Conservation (phyloP, 1,140 invertebrate species). For the Saccostrea cuccullata region DNA sequence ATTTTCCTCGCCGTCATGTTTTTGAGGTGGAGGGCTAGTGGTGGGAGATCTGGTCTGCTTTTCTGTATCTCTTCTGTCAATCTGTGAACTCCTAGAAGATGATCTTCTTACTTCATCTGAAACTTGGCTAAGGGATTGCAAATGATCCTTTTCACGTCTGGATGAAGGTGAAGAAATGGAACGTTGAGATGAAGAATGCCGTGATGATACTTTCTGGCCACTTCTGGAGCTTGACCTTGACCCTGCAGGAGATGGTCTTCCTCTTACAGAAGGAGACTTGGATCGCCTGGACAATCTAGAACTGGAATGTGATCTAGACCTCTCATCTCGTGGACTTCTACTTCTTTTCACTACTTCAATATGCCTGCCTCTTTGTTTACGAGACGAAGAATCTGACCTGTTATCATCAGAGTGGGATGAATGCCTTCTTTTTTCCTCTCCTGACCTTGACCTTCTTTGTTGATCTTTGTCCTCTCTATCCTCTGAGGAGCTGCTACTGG, state of each 20-base stretch:
- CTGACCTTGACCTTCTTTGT: neutral
- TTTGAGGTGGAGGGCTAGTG: constrained; percentile 28
- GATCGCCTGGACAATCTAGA: neutral
- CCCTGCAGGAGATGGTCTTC: neutral
- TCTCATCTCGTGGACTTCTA: constrained; percentile 13
- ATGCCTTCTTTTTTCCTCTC: neutral
- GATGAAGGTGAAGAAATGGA: neutral
- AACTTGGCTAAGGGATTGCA: neutral
- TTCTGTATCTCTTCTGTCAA: neutral
- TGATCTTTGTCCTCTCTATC: neutral
- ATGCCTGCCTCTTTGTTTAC: neutral
- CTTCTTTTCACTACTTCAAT: neutral
- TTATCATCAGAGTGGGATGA: neutral
- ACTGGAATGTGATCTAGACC: constrained; percentile 17
- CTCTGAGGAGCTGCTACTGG: constrained; percentile 8
- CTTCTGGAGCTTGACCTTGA: constrained; percentile 18
- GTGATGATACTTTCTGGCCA: constrained; percentile 2
- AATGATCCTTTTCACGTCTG: neutral
- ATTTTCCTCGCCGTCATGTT: neutral
- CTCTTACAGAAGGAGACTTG: neutral
- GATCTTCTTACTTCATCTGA: neutral
- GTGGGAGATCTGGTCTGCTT: neutral
- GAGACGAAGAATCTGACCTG: neutral
- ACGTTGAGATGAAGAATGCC: neutral
- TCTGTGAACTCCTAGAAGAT: neutral